A percentile compares a stretch with the other conserved stretches of the same genome.
Evolutionary conservation across 1,140 invertebrate species (phyloP).

Genomic region (Polypedilum pembai): DNA sequence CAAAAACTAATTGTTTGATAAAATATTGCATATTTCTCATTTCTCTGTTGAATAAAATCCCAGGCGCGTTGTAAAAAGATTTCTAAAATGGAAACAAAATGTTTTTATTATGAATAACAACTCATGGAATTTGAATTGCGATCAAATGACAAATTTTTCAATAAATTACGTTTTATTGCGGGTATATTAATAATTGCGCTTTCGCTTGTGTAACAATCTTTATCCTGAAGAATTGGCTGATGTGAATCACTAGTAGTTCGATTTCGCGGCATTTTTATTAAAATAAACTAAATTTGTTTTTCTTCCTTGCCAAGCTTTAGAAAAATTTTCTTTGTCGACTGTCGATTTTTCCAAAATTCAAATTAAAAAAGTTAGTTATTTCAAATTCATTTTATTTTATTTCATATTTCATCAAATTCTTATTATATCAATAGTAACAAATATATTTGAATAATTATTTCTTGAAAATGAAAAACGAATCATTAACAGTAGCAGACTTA

Average conservation of each 20-base stretch:
- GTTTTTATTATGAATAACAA: not conserved
- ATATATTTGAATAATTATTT: too few species aligned
- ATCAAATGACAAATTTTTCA: not conserved
- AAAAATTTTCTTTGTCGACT: too few species aligned
- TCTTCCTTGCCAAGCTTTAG: too few species aligned
- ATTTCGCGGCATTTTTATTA: slow-evolving; percentile 20
- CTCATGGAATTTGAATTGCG: not conserved
- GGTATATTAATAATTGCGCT: not conserved
- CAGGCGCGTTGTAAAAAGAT: not conserved
- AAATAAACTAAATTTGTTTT: too few species aligned
- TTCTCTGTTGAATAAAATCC: not conserved
- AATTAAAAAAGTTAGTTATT: too few species aligned
- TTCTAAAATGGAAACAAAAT: not conserved
- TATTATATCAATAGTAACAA: too few species aligned
- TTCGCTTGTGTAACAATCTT: not conserved
- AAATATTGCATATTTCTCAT: slow-evolving; percentile 16
- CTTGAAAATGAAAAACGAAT: too few species aligned
- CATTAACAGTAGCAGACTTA: too few species aligned
- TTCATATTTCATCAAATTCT: too few species aligned
- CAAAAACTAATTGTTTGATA: slow-evolving; percentile 10
- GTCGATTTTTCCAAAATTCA: too few species aligned
- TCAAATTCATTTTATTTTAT: too few species aligned
- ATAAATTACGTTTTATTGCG: slow-evolving; percentile 10
- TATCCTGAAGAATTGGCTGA: not conserved
- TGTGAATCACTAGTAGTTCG: not conserved